A percentile compares a stretch with the other conserved stretches of the same genome.
phyloP scores from a whole-genome alignment of 2,113 vertebrate genomes.

The Setophaga coronata region DNA sequence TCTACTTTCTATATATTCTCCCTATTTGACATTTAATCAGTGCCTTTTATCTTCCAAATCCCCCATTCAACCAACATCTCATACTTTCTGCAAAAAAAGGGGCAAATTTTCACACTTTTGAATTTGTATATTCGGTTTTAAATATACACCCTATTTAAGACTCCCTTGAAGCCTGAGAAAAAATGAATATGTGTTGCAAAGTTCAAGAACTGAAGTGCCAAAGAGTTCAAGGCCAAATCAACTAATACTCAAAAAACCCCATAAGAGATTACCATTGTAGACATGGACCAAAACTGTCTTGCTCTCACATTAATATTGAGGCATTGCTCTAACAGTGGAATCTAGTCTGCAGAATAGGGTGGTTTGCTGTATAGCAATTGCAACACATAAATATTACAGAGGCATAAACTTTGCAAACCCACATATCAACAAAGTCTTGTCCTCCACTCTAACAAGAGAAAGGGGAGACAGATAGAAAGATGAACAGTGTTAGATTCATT shows the following conservation, averaged over 20 bases:
- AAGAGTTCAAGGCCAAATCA: not conserved
- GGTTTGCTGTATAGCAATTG: not conserved
- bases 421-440: not conserved
- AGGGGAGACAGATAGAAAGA: not conserved
- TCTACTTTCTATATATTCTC: not conserved
- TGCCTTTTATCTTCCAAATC: not conserved
- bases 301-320: not conserved
- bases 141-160: not conserved
- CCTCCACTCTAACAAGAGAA: not conserved
- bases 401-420: not conserved
- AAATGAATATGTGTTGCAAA: not conserved
- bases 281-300: not conserved
- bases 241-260: not conserved
- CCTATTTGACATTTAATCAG: not conserved
- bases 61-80: not conserved
- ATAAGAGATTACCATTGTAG: not conserved
- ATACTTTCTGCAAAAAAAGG: not conserved
- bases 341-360: not conserved
- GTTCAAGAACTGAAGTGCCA: not conserved
- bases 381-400: not conserved
- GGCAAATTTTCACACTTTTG: not conserved
- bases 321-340: not conserved
- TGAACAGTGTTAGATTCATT: not conserved
- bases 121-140: not conserved
- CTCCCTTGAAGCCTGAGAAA: not conserved